Evolutionary conservation across 2,888 invertebrate genomes (phyloP), one percentile per base, ranked within the genome.

Genomic region (Pachycephus smyrnensis): DNA sequence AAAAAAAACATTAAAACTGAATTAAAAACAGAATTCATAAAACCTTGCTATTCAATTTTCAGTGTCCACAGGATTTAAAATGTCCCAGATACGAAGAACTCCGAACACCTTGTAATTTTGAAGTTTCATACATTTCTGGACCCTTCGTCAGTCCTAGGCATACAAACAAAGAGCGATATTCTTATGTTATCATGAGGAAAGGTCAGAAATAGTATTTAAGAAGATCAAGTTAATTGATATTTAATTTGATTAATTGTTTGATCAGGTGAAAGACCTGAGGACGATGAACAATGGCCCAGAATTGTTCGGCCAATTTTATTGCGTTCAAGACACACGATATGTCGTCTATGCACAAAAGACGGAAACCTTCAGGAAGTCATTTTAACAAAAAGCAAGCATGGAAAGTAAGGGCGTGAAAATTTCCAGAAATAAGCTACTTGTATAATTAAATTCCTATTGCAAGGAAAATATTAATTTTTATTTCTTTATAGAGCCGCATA

Each of bases 151-250:
- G 93, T 0, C 88, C 90, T 0, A 92, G 92, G 73, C 92, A 92
- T 79, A 82, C 93, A 0, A 90, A 88, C 76, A 93, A 91, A 0
- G 95, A 96, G 84, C 88, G 93, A 35, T 98, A 95, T 90, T 95
- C 95, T 0, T 98, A 97, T 90, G 93, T 97, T 0, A 94, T 98
- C 75, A 90, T 98, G 36, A 96, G 94, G 90, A 97, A 97, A 94
- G 96, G 97, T 93, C 87, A 55, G 33, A 73, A 76, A 33, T 75
- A 35, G 15, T 75, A 75, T 73, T 75, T 32, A 37, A 68, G 32
- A 31, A 32, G 71, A 77, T 69, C 68, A 55, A 75, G 36, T 37
- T 12, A 4, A 32, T 73, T 74, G 35, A 36, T 23, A 36, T 69
- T 69, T 23, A 55, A 55, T 23, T 55, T 6, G 15, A 0, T 23